Evolutionary conservation across 2,113 vertebrate species (phyloP).

Genomic region (Cephalopterus ornatus): DNA sequence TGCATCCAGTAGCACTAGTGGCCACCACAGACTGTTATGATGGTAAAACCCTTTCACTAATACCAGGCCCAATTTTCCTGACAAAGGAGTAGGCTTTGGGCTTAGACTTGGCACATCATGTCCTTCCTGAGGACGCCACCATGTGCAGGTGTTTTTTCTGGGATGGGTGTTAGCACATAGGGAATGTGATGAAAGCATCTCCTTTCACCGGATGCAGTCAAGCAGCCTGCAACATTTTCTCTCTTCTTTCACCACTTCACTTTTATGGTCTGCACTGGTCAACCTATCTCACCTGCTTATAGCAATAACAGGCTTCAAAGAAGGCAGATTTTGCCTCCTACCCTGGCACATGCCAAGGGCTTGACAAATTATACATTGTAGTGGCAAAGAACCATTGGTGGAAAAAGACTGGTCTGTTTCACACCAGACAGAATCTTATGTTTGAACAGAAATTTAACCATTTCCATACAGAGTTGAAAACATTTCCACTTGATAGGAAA

Average conservation of each 20-base stretch:
- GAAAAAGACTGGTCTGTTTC: neutral
- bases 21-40: neutral
- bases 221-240: neutral
- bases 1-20: neutral
- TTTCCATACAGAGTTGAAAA: neutral
- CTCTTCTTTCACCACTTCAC: neutral
- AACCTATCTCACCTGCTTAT: neutral
- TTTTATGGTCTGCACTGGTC: neutral
- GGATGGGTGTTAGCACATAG: neutral
- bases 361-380: neutral
- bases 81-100: neutral
- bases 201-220: neutral
- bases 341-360: neutral
- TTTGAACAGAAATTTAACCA: neutral
- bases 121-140: neutral
- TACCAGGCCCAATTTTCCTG: neutral
- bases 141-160: neutral
- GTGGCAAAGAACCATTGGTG: neutral
- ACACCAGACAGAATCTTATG: neutral
- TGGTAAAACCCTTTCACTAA: neutral
- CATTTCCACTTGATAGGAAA: neutral
- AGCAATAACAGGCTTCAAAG: neutral
- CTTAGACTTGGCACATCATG: neutral
- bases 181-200: neutral
- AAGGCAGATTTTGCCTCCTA: neutral